phyloP scores from a whole-genome alignment of 2,797 vertebrate species.

The Melanotaenia nigrans region DNA sequence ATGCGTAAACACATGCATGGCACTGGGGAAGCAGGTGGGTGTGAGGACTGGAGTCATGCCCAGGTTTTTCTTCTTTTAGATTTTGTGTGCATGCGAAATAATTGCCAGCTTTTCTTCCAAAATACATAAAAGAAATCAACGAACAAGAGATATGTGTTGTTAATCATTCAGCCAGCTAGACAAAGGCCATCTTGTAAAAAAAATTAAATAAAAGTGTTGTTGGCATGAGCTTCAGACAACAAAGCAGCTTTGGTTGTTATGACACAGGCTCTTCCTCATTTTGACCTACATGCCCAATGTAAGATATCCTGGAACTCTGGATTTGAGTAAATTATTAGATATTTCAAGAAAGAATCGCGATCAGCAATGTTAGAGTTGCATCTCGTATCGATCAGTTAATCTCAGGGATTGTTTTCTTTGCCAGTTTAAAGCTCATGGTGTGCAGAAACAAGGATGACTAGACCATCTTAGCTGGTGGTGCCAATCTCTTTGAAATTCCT shows the following conservation, averaged over 20 bases:
- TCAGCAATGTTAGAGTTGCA: too few relatives aligned
- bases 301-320: slow-evolving; percentile 11
- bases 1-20: slow-evolving; percentile 55
- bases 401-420: slow-evolving; percentile 29
- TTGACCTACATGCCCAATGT: slow-evolving; percentile 56
- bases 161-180: slow-evolving; percentile 59
- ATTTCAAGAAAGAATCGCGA: background rate
- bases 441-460: slow-evolving; percentile 19
- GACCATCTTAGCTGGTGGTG: slow-evolving; percentile 11
- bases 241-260: slow-evolving; percentile 60
- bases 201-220: slow-evolving; percentile 9
- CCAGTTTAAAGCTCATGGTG: slow-evolving; percentile 31
- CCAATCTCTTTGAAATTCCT: slow-evolving; percentile 21
- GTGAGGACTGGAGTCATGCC: slow-evolving; percentile 69
- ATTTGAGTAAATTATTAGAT: slow-evolving; percentile 4
- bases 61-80: slow-evolving; percentile 60
- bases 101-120: slow-evolving; percentile 63
- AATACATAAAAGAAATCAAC: slow-evolving; percentile 47
- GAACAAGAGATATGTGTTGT: slow-evolving; percentile 49
- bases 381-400: slow-evolving; percentile 24
- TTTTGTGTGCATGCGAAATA: slow-evolving; percentile 72
- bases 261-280: slow-evolving; percentile 44
- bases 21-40: slow-evolving; percentile 65
- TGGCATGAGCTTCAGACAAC: slow-evolving; percentile 46
- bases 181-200: slow-evolving; percentile 56